Conservation (phyloP, 2,888 invertebrate genomes). For the Allygus modestus region DNA sequence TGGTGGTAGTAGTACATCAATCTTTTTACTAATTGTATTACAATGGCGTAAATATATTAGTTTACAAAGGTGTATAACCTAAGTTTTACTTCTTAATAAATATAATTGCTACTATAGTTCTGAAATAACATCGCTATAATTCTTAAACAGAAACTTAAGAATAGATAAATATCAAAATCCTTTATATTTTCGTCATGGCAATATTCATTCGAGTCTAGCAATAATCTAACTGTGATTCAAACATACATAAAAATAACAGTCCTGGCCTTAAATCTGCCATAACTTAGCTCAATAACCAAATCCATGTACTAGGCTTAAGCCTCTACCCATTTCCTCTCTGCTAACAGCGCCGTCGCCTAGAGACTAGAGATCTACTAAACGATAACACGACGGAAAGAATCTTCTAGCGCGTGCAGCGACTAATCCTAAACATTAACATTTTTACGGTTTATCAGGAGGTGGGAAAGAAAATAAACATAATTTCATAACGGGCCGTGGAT, state of each 20-base stretch:
- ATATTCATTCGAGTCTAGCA: too few species aligned
- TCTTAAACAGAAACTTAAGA: too few species aligned
- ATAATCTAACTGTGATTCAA: background rate
- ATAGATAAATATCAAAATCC: too few species aligned
- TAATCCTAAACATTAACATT: slow-evolving; percentile 14
- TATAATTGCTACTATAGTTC: too few species aligned
- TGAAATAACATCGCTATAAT: too few species aligned
- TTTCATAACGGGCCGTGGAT: slow-evolving; percentile 22
- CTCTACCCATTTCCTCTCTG: background rate
- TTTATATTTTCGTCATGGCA: too few species aligned
- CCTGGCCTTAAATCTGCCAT: background rate
- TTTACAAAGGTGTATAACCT: too few species aligned
- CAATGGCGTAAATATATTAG: too few species aligned
- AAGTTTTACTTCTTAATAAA: too few species aligned
- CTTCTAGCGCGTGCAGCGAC: slow-evolving; percentile 5
- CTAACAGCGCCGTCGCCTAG: background rate
- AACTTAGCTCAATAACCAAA: background rate
- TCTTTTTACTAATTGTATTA: too few species aligned
- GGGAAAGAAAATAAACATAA: slow-evolving; percentile 25
- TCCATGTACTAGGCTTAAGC: background rate
- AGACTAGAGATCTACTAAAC: background rate
- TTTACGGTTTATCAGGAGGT: slow-evolving; percentile 18
- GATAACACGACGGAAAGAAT: background rate
- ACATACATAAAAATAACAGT: background rate
- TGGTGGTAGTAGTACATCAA: too few species aligned